Conservation (phyloP, 2,888 invertebrate genomes). For the Ichneumoninae sp. region DNA sequence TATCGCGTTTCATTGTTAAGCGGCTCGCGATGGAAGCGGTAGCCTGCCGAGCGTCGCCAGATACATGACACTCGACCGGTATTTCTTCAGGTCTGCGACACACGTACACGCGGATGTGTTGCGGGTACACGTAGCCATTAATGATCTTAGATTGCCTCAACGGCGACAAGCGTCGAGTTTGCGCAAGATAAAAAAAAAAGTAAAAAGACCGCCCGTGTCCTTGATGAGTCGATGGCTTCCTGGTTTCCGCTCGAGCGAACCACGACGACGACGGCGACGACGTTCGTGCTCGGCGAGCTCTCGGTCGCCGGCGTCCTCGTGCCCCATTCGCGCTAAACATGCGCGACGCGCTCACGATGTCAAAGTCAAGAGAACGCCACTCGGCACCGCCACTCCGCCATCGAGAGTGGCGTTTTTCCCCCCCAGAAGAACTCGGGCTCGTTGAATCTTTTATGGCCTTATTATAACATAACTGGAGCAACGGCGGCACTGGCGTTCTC, state of each 20-base stretch:
- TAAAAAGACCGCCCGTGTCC: slow-evolving; percentile 70
- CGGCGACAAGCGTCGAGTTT: slow-evolving; percentile 27
- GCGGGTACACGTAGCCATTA: slow-evolving; percentile 23
- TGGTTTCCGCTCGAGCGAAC: slow-evolving; percentile 77
- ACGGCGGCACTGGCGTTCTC: background rate
- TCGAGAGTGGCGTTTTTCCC: slow-evolving; percentile 20
- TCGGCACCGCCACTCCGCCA: background rate
- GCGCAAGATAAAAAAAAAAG: slow-evolving; percentile 55
- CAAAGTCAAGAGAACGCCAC: slow-evolving; percentile 80
- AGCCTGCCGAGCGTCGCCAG: slow-evolving; percentile 1
- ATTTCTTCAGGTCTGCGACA: slow-evolving; percentile 30
- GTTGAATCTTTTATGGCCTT: slow-evolving; percentile 55
- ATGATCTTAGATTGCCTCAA: slow-evolving; percentile 27
- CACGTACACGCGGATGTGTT: slow-evolving; percentile 18
- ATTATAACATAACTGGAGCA: slow-evolving; percentile 10
- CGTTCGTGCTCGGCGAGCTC: slow-evolving; percentile 15
- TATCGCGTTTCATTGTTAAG: slow-evolving; percentile 16
- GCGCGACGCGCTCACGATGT: slow-evolving; percentile 70
- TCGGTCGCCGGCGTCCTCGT: slow-evolving; percentile 75
- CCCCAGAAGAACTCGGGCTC: slow-evolving; percentile 31
- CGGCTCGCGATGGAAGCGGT: background rate
- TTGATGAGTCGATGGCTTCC: slow-evolving; percentile 75
- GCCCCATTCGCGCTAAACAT: slow-evolving; percentile 74
- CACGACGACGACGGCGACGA: slow-evolving; percentile 73
- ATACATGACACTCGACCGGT: slow-evolving; percentile 13